Conservation (phyloP, 1,140 invertebrate genomes). For the Diorhabda elongata region DNA sequence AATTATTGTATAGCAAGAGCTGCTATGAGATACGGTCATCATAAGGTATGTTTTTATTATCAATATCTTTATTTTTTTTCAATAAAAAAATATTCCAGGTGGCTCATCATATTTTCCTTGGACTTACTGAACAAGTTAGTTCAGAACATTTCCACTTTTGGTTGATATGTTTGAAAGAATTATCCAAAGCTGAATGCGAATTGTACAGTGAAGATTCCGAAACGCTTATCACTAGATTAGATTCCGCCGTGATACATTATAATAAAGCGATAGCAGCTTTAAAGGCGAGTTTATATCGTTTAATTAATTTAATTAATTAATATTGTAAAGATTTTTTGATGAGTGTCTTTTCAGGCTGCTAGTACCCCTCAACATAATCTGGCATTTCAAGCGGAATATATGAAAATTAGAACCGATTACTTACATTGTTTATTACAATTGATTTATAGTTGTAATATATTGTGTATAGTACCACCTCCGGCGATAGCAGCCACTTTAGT, state of each 20-base stretch:
- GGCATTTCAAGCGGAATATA: slow-evolving; percentile 76
- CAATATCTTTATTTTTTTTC: neutral
- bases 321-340: neutral
- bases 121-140: slow-evolving; percentile 69
- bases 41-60: slow-evolving; percentile 45
- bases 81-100: slow-evolving; percentile 44
- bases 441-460: slow-evolving; percentile 71
- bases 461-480: slow-evolving; percentile 87
- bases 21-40: slow-evolving; percentile 79
- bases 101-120: slow-evolving; percentile 63
- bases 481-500: slow-evolving; percentile 84
- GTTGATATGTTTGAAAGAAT: slow-evolving; percentile 71
- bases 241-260: slow-evolving; percentile 57
- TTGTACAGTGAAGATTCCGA: slow-evolving; percentile 39
- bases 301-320: neutral
- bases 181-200: slow-evolving; percentile 60
- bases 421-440: slow-evolving; percentile 72
- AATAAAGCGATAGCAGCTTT: slow-evolving; percentile 61
- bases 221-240: slow-evolving; percentile 56
- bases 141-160: slow-evolving; percentile 90
- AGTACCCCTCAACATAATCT: slow-evolving; percentile 63
- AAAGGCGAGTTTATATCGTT: slow-evolving; percentile 51
- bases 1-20: slow-evolving; percentile 77
- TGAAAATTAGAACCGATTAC: slow-evolving; percentile 69
- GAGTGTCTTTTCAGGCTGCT: slow-evolving; percentile 53